phyloP scores from a whole-genome alignment of 2,113 vertebrate species.

The Macrotus californicus region DNA sequence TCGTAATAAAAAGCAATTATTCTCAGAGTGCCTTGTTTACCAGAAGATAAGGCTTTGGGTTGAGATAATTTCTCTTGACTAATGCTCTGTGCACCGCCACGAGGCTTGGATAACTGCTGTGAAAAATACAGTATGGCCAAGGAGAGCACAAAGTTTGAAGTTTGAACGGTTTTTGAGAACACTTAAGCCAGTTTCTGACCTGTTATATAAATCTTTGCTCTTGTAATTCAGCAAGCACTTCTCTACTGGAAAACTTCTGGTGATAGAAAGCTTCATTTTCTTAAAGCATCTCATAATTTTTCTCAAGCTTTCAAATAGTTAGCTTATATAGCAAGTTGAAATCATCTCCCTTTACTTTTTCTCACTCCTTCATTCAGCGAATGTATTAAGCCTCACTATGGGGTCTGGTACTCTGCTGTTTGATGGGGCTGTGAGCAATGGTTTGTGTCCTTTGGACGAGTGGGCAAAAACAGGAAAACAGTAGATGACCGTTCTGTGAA shows the following conservation, averaged over 20 bases:
- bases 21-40: not conserved
- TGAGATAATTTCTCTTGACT: conserved; percentile 13
- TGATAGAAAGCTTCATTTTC: not conserved
- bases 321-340: not conserved
- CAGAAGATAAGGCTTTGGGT: not conserved
- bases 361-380: not conserved
- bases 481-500: not conserved
- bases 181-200: not conserved
- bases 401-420: not conserved
- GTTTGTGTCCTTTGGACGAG: not conserved
- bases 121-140: not conserved
- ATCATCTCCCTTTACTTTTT: not conserved
- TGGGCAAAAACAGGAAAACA: not conserved
- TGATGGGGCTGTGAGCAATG: not conserved
- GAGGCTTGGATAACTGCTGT: not conserved
- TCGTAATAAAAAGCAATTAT: not conserved
- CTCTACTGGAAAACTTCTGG: not conserved
- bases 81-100: not conserved
- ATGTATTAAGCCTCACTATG: not conserved
- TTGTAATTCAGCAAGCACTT: not conserved
- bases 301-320: not conserved
- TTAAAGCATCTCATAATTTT: not conserved
- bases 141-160: not conserved
- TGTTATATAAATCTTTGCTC: not conserved
- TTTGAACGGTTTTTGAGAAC: not conserved